Evolutionary conservation across 2,888 invertebrate species (phyloP).

Genomic region (Philereme vetulata): DNA sequence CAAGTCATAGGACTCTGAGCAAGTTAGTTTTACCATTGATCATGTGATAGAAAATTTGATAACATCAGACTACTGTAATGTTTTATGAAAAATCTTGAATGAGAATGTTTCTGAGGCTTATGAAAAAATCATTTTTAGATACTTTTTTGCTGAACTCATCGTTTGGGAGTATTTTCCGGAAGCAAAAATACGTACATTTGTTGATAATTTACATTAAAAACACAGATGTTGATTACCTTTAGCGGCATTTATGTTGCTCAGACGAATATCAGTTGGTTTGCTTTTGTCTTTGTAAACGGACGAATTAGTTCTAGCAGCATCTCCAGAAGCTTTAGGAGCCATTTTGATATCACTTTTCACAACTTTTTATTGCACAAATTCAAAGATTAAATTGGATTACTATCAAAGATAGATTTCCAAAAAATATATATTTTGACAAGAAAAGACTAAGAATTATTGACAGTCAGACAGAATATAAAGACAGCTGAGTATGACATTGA

Average conservation of each 20-base stretch:
- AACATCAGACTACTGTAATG: background rate
- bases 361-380: constrained; percentile 25
- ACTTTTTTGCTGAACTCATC: constrained; percentile 10
- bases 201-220: constrained; percentile 28
- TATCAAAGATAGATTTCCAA: constrained; percentile 14
- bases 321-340: constrained; percentile 80
- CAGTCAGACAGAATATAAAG: background rate
- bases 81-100: constrained; percentile 22
- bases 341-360: constrained; percentile 46
- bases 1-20: background rate
- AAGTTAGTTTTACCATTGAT: constrained; percentile 7
- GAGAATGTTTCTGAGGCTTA: constrained; percentile 3
- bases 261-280: constrained; percentile 96
- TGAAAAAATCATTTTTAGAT: background rate
- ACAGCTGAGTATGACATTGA: constrained; percentile 18
- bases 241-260: constrained; percentile 98
- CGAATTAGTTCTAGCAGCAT: constrained; percentile 74
- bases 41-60: constrained; percentile 29
- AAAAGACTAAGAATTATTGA: constrained; percentile 4
- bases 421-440: constrained; percentile 16
- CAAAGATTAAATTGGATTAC: constrained; percentile 46
- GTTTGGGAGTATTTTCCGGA: background rate
- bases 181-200: constrained; percentile 17
- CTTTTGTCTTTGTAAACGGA: constrained; percentile 93
- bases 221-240: constrained; percentile 89